phyloP scores from a whole-genome alignment of 1,140 invertebrate genomes.

The Saccostrea glomerata region DNA sequence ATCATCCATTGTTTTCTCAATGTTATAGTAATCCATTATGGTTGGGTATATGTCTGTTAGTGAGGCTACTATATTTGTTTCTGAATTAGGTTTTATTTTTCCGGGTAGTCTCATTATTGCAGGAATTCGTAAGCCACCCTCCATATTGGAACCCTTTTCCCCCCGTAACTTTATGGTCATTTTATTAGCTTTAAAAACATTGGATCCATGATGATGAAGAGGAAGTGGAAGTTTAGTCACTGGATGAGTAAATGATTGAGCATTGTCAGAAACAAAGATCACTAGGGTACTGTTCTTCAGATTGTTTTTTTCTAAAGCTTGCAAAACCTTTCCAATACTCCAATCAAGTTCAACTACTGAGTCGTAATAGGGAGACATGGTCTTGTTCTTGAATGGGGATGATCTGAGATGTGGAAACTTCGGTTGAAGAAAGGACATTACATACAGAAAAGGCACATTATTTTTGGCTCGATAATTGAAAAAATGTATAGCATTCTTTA shows the following conservation, averaged over 20 bases:
- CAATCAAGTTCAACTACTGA: conserved; percentile 50
- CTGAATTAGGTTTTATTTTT: conserved; percentile 58
- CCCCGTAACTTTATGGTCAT: conserved; percentile 66
- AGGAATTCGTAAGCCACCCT: conserved; percentile 79
- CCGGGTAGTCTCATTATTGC: conserved; percentile 71
- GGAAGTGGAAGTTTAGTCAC: conserved; percentile 37
- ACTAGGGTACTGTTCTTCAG: conserved; percentile 45
- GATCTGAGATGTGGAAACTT: conserved; percentile 45
- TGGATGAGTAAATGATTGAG: conserved; percentile 39
- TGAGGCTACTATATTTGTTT: conserved; percentile 68
- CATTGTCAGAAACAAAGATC: conserved; percentile 55
- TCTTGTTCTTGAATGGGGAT: conserved; percentile 38
- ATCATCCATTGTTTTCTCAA: conserved; percentile 45
- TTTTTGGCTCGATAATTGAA: conserved; percentile 45
- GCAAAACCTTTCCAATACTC: conserved; percentile 54
- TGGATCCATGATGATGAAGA: background rate
- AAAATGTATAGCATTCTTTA: conserved; percentile 42
- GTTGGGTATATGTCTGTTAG: conserved; percentile 79
- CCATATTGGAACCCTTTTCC: conserved; percentile 75
- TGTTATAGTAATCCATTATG: conserved; percentile 58
- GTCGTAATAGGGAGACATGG: conserved; percentile 48
- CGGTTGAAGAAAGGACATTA: conserved; percentile 51
- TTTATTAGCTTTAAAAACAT: background rate
- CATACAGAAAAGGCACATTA: conserved; percentile 42
- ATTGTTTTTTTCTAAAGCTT: conserved; percentile 42